Base-by-base conservation (phyloP, 2,113 vertebrate genomes). In the Petrocephalus microphthalmus region DNA sequence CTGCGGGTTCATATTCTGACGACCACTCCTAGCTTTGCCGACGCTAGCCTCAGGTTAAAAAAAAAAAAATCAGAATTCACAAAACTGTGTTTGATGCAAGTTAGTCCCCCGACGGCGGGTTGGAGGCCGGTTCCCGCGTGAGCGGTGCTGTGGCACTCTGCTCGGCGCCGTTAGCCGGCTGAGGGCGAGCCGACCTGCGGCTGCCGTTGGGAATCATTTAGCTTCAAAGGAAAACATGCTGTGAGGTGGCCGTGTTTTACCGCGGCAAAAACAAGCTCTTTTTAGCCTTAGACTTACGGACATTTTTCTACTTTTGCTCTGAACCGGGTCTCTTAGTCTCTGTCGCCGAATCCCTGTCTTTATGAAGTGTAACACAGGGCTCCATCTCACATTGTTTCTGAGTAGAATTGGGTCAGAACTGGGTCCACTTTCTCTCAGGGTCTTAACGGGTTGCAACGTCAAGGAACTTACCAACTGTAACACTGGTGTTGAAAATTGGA, bases 391-490 rank as follows among this genome's bases (percentile, higher is more conserved):
- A n/a, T 49, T 37, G 51, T 7, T 83, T 88, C 52, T 82, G 22
- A 88, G 87, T 17, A 82, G 52, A 88, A 83, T 15, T 7, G 47
- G 78, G 74, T 87, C 74, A 81, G 82, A 89, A 78, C 51, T 33
- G 60, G 67, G 33, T 88, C 52, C 54, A 64, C 20, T 64, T 88
- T 60, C 47, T 86, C 89, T 90, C 89, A 90, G 89, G 89, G 89
- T 88, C 67, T 78, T 64, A 88, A 57, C 57, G 49, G 42, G 82
- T 78, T 88, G n/a, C 67, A 60, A 84, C 54, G 64, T 29, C 25
- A 45, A 64, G 29, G 82, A 74, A 67, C n/a, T 81, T 22, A 29
- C 33, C 13, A 54, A 13, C 25, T 56, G 20, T 56, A 89, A 19
- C 84, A 7, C 42, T 85, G 84, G 84, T n/a, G 54, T 20, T 54